Evolutionary conservation across 2,113 vertebrate genomes (phyloP), one percentile per base, ranked within the genome.

Genomic region (Alethe diademata): DNA sequence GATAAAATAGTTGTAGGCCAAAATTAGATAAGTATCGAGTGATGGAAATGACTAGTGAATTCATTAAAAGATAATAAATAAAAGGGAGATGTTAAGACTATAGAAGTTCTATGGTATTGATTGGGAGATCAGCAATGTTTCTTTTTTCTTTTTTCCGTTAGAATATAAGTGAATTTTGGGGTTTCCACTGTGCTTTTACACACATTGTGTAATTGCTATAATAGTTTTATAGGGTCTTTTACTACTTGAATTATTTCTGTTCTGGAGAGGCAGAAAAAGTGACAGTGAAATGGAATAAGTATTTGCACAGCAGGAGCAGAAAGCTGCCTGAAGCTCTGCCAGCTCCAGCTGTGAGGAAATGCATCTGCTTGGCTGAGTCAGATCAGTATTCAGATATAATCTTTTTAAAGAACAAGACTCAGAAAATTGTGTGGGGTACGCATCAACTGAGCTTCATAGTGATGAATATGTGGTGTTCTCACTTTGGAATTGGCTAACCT

Each of bases 1-100:
- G 36, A 80, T 76, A 66, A 80, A 92, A 74, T 51, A 92, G 5
- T 47, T 93, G 45, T 5, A 62, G 42, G 43, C 18, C 64, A 65
- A 84, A 93, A 94, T 86, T 64, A 66, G 5, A 5, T 80, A 81
- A 91, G 23, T 71, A 92, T 92, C 57, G 83, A 95, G n/a, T 67
- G 69, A 81, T 74, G 69, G 65, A 95, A 94, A 95, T 92, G 43
- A 67, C 31, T 56, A 67, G 22, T 11, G 53, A 78, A 74, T 47
- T 50, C 66, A 8, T 90, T 78, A 40, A 48, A 91, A 48, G 6
- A 45, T 43, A 82, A 86, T 38, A 88, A 29, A 48, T 53, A 40
- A 13, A 58, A 88, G 24, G 19, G 69, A 82, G 8, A 75, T 3
- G 0, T 54, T 88, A 80, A 83, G 50, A 62, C 12, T 19, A 18